phyloP scores from a whole-genome alignment of 2,797 vertebrate genomes.

The Eidolon dupreanum region DNA sequence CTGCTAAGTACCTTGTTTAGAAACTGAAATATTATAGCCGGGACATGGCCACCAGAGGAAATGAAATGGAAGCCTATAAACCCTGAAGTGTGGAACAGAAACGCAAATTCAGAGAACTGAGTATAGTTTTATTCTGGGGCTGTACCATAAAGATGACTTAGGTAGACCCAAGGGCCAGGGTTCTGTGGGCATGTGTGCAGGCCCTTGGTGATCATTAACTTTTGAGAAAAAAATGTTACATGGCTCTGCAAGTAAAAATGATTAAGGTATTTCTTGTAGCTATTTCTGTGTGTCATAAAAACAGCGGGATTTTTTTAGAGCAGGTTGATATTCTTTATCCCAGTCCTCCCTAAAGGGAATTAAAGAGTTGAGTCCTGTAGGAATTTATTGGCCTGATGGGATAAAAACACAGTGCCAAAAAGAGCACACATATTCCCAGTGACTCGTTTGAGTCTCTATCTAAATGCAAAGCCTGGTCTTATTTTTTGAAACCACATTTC shows the following conservation, averaged over 20 bases:
- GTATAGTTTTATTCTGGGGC: slow-evolving; percentile 38
- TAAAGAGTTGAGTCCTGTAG: slow-evolving; percentile 75
- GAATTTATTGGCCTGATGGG: slow-evolving; percentile 76
- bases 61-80: slow-evolving; percentile 69
- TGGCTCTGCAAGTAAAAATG: slow-evolving; percentile 68
- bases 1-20: slow-evolving; percentile 22
- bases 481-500: slow-evolving; percentile 65
- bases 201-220: slow-evolving; percentile 73
- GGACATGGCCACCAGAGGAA: slow-evolving; percentile 47
- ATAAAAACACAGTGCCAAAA: slow-evolving; percentile 43
- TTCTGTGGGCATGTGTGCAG: slow-evolving; percentile 55
- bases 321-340: slow-evolving; percentile 71
- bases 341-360: slow-evolving; percentile 71
- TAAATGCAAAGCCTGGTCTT: slow-evolving; percentile 68
- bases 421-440: slow-evolving; percentile 58
- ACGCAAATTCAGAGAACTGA: neutral
- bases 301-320: slow-evolving; percentile 76
- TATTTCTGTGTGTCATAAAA: slow-evolving; percentile 79
- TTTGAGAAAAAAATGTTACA: slow-evolving; percentile 62
- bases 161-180: slow-evolving; percentile 46
- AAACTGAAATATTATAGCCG: slow-evolving; percentile 44
- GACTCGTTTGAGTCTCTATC: slow-evolving; percentile 70
- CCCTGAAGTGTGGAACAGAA: neutral
- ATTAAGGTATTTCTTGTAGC: slow-evolving; percentile 74
- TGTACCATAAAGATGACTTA: slow-evolving; percentile 51